These are phyloP conservation scores for Odontocerum albicorne DNA, from an alignment of 2,888 invertebrate genomes.

Conservation along the genomic window DNA sequence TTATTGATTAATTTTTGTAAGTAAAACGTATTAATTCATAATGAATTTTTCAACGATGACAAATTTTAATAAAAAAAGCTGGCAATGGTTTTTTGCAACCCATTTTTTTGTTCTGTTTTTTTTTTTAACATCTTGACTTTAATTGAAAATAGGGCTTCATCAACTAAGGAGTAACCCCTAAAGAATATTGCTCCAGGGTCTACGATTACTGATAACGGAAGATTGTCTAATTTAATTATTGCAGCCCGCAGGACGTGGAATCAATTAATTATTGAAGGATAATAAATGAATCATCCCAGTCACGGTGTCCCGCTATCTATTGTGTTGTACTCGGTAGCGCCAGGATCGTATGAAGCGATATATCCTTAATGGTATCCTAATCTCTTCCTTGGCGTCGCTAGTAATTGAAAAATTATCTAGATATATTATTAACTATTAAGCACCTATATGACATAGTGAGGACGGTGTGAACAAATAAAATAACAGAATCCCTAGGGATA, in stretches of 20 bases:
- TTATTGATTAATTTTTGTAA: too few relatives aligned
- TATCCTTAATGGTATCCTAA: slow-evolving; percentile 31
- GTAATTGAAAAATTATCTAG: slow-evolving; percentile 36
- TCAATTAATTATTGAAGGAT: slow-evolving; percentile 27
- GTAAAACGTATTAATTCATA: too few relatives aligned
- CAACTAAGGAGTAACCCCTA: too few relatives aligned
- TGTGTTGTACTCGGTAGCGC: slow-evolving; percentile 13
- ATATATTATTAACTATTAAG: slow-evolving; percentile 8
- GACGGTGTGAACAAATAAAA: slow-evolving; percentile 26
- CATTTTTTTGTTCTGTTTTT: too few relatives aligned
- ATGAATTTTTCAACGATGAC: too few relatives aligned
- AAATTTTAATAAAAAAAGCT: too few relatives aligned
- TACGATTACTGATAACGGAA: slow-evolving; percentile 9
- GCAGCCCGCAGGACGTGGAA: slow-evolving; percentile 22
- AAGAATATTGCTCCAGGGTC: slow-evolving; percentile 1
- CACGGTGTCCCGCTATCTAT: slow-evolving; percentile 30
- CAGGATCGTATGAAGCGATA: slow-evolving; percentile 4
- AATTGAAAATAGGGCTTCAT: too few relatives aligned
- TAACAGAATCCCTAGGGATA: background rate
- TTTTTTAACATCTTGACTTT: too few relatives aligned
- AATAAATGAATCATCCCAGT: slow-evolving; percentile 15
- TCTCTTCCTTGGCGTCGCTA: slow-evolving; percentile 24
- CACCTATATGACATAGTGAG: slow-evolving; percentile 15
- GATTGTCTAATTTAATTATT: slow-evolving; percentile 24
- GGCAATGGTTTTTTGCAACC: too few relatives aligned